Percentiles rank a stretch among this genome's conserved stretches.
These are phyloP conservation scores for Harpagoxenus sublaevis DNA, from an alignment of 2,888 invertebrate genomes.

Conservation along the genomic window DNA sequence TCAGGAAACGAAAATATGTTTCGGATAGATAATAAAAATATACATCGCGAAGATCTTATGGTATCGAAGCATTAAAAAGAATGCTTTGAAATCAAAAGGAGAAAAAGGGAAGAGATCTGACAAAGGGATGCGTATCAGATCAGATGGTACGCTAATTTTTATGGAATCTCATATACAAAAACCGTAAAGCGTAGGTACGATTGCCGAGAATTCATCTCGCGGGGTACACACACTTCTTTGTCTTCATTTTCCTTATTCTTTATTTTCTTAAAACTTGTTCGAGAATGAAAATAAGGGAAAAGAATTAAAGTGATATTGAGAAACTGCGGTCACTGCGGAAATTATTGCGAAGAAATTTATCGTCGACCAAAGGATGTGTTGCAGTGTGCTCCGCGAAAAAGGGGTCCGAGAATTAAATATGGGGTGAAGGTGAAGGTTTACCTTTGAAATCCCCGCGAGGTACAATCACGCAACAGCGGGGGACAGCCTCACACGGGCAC, in stretches of 20 bases:
- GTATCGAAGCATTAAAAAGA: not conserved
- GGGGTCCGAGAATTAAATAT: not conserved
- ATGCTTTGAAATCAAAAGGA: not conserved
- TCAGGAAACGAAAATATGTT: not conserved
- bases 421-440: conserved; percentile 62
- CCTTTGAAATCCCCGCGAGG: conserved; percentile 85
- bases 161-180: not conserved
- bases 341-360: not conserved
- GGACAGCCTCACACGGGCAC: conserved; percentile 86
- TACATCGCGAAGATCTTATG: not conserved
- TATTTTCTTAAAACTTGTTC: not conserved
- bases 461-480: conserved; percentile 86
- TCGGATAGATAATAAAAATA: conserved; percentile 5
- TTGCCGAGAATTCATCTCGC: not conserved
- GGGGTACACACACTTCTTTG: not conserved
- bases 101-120: not conserved
- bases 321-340: not conserved
- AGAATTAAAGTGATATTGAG: not conserved
- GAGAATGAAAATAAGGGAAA: not conserved
- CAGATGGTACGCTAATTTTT: not conserved
- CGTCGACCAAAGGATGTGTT: not conserved
- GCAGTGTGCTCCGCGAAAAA: not conserved
- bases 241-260: not conserved
- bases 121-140: not conserved
- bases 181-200: not conserved